phyloP scores from a whole-genome alignment of 2,888 invertebrate genomes.

The Andrena marginata region DNA sequence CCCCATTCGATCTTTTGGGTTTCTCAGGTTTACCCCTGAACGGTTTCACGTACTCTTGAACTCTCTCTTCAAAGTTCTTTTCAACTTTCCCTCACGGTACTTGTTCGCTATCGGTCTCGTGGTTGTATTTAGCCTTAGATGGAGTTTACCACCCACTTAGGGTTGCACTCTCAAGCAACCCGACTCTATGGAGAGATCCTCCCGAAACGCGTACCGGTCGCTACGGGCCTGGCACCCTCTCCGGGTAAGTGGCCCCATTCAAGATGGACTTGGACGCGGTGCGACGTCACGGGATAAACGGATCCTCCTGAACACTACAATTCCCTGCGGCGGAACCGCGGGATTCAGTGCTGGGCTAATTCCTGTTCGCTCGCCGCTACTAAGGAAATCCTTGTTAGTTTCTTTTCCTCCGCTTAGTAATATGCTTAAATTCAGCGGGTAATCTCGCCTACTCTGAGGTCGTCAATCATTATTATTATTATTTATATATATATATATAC shows the following conservation, averaged over 20 bases:
- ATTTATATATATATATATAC: too few species aligned
- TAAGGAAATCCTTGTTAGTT: too few species aligned
- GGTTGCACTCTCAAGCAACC: conserved; percentile 58
- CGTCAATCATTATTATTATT: too few species aligned
- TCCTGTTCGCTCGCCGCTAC: too few species aligned
- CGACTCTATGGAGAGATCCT: conserved; percentile 61
- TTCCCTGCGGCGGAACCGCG: conserved; percentile 81
- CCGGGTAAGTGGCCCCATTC: background rate
- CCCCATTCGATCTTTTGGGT: too few species aligned
- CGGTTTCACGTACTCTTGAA: too few species aligned
- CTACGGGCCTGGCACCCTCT: conserved; percentile 13
- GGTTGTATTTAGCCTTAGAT: conserved; percentile 57
- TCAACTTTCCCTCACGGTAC: conserved; percentile 17
- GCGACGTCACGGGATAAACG: background rate
- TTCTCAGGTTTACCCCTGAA: too few species aligned
- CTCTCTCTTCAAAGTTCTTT: too few species aligned
- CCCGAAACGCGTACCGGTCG: conserved; percentile 75
- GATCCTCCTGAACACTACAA: conserved; percentile 85
- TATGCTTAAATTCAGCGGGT: too few species aligned
- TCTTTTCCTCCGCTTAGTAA: too few species aligned
- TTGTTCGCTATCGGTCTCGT: conserved; percentile 63
- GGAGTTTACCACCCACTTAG: conserved; percentile 58
- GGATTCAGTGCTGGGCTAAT: too few species aligned
- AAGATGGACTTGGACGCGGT: conserved; percentile 2
- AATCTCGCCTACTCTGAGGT: too few species aligned